Percentiles rank a stretch among this genome's conserved stretches.
Evolutionary conservation across 2,888 invertebrate genomes (phyloP).

Genomic region (Spodoptera littoralis): DNA sequence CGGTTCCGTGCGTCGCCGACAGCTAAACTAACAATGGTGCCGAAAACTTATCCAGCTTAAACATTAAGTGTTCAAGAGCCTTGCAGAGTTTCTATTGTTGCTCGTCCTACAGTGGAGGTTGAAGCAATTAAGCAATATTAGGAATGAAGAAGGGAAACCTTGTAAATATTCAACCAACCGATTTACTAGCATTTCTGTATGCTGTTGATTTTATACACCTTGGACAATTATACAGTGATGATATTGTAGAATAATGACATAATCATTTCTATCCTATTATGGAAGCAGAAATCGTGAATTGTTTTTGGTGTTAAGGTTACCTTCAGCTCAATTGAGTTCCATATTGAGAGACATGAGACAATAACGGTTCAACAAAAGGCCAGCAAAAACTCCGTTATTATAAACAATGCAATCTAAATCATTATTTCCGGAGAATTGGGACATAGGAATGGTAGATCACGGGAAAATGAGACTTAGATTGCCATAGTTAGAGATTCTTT

Average conservation of each 20-base stretch:
- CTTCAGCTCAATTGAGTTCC: constrained; percentile 38
- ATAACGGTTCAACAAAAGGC: constrained; percentile 56
- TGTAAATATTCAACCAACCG: constrained; percentile 59
- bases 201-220: constrained; percentile 52
- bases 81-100: constrained; percentile 77
- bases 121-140: constrained; percentile 82
- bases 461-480: constrained; percentile 41
- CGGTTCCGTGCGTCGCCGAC: constrained; percentile 70
- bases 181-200: constrained; percentile 50
- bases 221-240: constrained; percentile 46
- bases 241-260: constrained; percentile 32
- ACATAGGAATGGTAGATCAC: constrained; percentile 38
- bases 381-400: constrained; percentile 63
- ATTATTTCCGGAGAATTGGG: constrained; percentile 64
- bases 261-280: constrained; percentile 24
- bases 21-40: constrained; percentile 71
- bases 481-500: constrained; percentile 34
- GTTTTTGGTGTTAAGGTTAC: constrained; percentile 31
- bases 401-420: constrained; percentile 61
- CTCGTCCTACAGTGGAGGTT: constrained; percentile 73
- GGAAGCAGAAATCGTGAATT: constrained; percentile 28
- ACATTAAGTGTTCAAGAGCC: constrained; percentile 69
- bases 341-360: constrained; percentile 37
- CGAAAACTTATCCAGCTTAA: constrained; percentile 70
- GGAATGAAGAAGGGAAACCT: constrained; percentile 76